Evolutionary conservation across 2,888 invertebrate genomes (phyloP), one percentile per base, ranked within the genome.

Genomic region (Eristalis pertinax): DNA sequence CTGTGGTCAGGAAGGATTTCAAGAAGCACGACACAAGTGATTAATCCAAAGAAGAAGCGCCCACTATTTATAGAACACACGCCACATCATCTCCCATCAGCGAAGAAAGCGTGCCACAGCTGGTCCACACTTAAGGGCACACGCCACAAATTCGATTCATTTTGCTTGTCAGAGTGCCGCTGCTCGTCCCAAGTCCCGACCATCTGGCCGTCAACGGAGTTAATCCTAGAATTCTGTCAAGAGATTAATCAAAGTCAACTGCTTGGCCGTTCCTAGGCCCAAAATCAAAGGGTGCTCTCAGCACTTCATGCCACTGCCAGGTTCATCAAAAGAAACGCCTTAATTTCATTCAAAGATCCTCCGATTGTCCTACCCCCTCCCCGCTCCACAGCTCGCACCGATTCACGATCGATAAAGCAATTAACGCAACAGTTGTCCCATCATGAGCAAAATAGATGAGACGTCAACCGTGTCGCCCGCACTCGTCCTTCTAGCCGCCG

Each of bases 341-440:
- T 43, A 4, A 50, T 19, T 50, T 19, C 50, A 50, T 50, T 19
- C 50, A 50, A 50, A 8, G 50, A 50, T 50, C 50, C 50, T 19
- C 7, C 50, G 19, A 19, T n/a, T 7, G 50, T 5, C 1, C 19
- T 43, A 15, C 19, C 43, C 56, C 50, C 5, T 8, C 32, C 7
- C 32, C 32, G 0, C 32, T 1, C 32, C 22, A n/a, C n/a, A n/a
- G n/a, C 11, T 1, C 22, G 7, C 13, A 60, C 26, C 60, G 60
- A 60, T 62, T 60, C 68, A 32, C 41, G 67, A 84, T 84, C 84
- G 80, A 84, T 80, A 72, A 80, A 81, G 64, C 77, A 82, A 85
- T 74, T 77, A 81, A 82, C 82, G 74, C 82, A 86, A 78, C 82
- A 86, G 82, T 82, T 86, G 77, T 74, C 60, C 64, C 64, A 85